Percentiles rank a stretch among this genome's conserved stretches.
Conservation (phyloP, 1,140 invertebrate genomes). For the Sitodiplosis mosellana region DNA sequence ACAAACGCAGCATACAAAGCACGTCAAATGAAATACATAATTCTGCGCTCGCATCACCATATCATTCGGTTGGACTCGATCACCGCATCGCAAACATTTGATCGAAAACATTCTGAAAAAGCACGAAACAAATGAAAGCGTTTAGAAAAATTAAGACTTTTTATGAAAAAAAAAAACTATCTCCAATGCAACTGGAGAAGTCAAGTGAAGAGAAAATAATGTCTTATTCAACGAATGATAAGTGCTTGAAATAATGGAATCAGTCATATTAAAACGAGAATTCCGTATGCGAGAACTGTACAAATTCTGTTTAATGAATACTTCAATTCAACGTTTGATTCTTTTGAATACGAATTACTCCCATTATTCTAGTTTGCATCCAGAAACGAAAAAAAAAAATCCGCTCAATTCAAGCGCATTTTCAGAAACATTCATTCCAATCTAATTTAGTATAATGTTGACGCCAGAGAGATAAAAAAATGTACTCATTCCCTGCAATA, state of each 20-base stretch:
- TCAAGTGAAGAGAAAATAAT: neutral
- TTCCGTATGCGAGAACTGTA: no score
- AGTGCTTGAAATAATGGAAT: neutral
- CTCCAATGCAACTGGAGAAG: neutral
- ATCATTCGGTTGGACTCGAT: constrained; percentile 74
- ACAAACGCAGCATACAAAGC: constrained; percentile 84
- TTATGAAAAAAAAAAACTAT: neutral
- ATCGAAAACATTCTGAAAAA: constrained; percentile 67
- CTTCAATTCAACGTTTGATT: no score
- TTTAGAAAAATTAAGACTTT: neutral
- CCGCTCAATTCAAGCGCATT: no score
- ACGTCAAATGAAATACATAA: constrained; percentile 75
- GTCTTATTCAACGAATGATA: neutral
- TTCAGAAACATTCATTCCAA: no score
- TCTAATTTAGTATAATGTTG: no score
- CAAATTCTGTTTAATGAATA: no score
- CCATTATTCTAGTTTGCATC: no score
- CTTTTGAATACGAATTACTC: no score
- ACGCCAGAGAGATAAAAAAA: no score
- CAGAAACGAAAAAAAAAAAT: no score
- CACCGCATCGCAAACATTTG: constrained; percentile 81
- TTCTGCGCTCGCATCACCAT: constrained; percentile 76
- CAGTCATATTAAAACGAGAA: no score
- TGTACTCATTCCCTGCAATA: no score
- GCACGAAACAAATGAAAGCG: neutral